Conservation (phyloP, 2,797 vertebrate genomes). For the Phaenicophaeus curvirostris region DNA sequence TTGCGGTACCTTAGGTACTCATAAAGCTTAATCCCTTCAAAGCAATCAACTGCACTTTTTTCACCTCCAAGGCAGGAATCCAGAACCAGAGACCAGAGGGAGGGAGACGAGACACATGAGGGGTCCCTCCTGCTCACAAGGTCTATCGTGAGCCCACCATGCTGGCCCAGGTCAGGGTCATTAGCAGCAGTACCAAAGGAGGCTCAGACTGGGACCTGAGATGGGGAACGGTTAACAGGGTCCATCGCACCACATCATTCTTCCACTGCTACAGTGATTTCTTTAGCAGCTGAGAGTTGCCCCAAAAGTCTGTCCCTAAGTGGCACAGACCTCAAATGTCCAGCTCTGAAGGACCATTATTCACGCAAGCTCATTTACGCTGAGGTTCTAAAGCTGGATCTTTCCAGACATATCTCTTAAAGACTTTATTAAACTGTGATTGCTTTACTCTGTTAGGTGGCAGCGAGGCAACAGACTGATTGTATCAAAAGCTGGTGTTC, state of each 20-base stretch:
- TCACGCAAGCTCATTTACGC: neutral
- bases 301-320: neutral
- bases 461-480: neutral
- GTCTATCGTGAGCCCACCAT: rapidly evolving
- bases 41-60: neutral
- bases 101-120: neutral
- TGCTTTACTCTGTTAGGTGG: neutral
- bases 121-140: neutral
- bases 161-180: neutral
- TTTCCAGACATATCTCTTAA: neutral
- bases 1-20: too few species aligned
- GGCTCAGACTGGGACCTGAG: neutral
- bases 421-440: neutral
- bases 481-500: neutral
- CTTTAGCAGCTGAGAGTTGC: neutral
- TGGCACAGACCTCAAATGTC: neutral
- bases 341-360: neutral
- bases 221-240: neutral
- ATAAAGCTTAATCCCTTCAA: neutral
- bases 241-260: neutral
- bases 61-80: neutral
- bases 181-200: neutral
- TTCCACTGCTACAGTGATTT: neutral
- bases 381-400: neutral
- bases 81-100: neutral